Evolutionary conservation across 1,140 invertebrate genomes (phyloP), one percentile per base, ranked within the genome.

Genomic region (Pseudomyrmex concolor): DNA sequence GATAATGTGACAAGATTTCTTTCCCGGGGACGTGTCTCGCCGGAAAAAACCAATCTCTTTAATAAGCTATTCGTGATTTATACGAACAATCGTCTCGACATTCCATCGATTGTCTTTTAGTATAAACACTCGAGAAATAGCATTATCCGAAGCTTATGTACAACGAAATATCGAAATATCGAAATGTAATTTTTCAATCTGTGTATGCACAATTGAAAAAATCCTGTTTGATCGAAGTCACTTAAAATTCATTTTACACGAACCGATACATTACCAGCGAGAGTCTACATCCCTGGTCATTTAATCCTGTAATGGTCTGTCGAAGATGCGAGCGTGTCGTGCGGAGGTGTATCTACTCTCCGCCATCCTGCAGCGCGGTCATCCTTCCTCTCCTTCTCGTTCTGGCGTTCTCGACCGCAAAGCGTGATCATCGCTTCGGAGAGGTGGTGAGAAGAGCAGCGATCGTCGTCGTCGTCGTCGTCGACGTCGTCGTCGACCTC

Each of bases 361-460:
- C 82, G 72, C 25, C 72, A 64, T 84, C 62, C 50, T 34, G 51
- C n/a, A 57, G 12, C 22, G 54, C 57, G 54, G 9, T 34, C 57
- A 34, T 51, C 10, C 48, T 64, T 68, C 19, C 50, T 86, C 54
- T 70, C 62, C 60, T 82, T 78, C 62, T 34, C 84, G 71, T 71
- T 45, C 67, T 84, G 48, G 67, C 74, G 57, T 89, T 25, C 12
- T 84, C 19, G 17, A 63, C 57, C 55, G 45, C 68, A 59, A 88
- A 92, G 89, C 92, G 89, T 91, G 92, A 94, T 92, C 89, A 88
- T 89, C 89, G 90, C 86, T 91, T 84, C 57, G 82, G 89, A 92
- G 90, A 91, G 90, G 76, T 77, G 77, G 73, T 34, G 34, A 34
- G 34, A 85, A 83, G 87, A 91, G 87, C 22, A 64, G 48, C 70